Evolutionary conservation across 2,888 invertebrate species (phyloP), one percentile per base, ranked within the genome.

Genomic region (Lathronympha strigana): DNA sequence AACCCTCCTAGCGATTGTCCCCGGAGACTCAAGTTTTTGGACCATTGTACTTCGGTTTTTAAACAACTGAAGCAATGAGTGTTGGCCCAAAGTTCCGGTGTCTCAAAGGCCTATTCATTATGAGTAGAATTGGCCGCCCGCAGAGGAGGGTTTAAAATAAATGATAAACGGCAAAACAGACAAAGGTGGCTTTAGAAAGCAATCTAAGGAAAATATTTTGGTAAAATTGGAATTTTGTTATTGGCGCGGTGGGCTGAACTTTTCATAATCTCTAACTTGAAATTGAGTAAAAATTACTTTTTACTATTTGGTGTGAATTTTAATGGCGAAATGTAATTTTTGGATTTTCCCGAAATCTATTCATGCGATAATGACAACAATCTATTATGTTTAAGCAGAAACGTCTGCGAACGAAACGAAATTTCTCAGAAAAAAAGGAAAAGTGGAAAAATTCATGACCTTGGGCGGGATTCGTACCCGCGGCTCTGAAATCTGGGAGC

Each of bases 1-100:
- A 60, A 63, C 45, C 63, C 50, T 33, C 40, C 21, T 49, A 53
- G 21, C 53, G 66, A 61, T 54, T 47, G 47, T 54, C 66, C 54
- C 33, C 9, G 9, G 38, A 21, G 60, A 47, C 60, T 36, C 21
- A 61, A 66, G 61, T 60, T 66, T 36, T 61, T 66, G 47, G 43
- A 50, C 60, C 25, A 58, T 64, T 64, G 58, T 64, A 38, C 31
- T 66, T 53, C 40, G 53, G 61, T 61, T 66, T 66, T 66, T 66
- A 61, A 66, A 53, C 53, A 66, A 61, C 60, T 38, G 36, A 21
- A 21, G 51, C 58, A 58, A 45, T 38, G 50, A 33, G 38, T 36
- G 58, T 58, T 51, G 45, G 19, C 23, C 36, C 43, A 15, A 63
- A 58, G 50, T 58, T 63, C 40, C 40, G 40, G 17, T 11, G 53